A percentile compares a stretch with the other conserved stretches of the same genome.
phyloP scores from a whole-genome alignment of 2,113 vertebrate species.

The Phaetusa simplex region DNA sequence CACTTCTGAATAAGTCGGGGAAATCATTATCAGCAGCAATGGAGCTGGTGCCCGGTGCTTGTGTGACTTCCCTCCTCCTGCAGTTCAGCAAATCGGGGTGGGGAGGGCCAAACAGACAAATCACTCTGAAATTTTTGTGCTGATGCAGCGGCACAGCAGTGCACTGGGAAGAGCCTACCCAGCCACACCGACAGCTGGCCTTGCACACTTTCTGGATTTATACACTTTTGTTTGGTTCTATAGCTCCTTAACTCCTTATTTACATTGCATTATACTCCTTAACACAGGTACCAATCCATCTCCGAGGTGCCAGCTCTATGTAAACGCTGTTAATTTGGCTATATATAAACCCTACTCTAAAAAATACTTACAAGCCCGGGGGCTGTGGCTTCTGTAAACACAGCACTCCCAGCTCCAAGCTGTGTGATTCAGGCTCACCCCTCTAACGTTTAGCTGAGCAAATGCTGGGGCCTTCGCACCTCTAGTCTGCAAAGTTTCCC shows the following conservation, averaged over 20 bases:
- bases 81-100: too few species aligned
- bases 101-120: too few species aligned
- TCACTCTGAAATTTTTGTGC: background rate
- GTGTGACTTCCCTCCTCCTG: background rate
- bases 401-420: background rate
- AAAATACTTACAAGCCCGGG: background rate
- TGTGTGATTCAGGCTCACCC: background rate
- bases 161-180: background rate
- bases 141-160: too few species aligned
- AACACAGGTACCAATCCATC: too few species aligned
- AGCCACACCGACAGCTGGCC: background rate
- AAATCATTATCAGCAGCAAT: too few species aligned
- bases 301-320: background rate
- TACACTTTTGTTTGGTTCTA: background rate
- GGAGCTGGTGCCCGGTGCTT: background rate
- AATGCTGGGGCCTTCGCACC: background rate
- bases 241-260: background rate
- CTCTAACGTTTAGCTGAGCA: background rate
- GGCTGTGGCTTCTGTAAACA: background rate
- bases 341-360: background rate
- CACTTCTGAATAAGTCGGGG: too few species aligned
- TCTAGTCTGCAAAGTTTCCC: background rate
- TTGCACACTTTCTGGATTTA: background rate
- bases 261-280: too few species aligned
- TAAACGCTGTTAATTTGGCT: background rate